phyloP scores from a whole-genome alignment of 2,888 invertebrate species.

The Pherbina coryleti region DNA sequence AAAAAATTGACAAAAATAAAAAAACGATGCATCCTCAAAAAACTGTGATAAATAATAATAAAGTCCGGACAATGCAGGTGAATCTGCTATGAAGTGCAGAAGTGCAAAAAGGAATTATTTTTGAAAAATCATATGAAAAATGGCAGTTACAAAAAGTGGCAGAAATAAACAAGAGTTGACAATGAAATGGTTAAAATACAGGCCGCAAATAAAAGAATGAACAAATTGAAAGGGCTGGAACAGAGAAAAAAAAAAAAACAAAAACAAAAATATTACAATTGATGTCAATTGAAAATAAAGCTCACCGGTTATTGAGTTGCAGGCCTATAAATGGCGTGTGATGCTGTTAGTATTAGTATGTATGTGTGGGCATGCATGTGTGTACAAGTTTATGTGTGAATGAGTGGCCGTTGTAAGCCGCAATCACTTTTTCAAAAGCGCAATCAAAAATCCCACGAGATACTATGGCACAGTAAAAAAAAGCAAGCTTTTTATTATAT shows the following conservation, averaged over 20 bases:
- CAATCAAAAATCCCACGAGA: slow-evolving; percentile 46
- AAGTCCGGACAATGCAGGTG: slow-evolving; percentile 62
- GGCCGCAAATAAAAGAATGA: neutral
- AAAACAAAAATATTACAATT: too few relatives aligned
- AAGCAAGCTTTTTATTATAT: slow-evolving; percentile 18
- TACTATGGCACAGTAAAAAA: slow-evolving; percentile 16
- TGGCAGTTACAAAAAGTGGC: neutral
- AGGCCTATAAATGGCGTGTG: slow-evolving; percentile 26
- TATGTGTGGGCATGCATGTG: neutral
- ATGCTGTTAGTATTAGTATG: neutral
- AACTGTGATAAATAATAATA: slow-evolving; percentile 44
- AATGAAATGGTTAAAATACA: slow-evolving; percentile 14
- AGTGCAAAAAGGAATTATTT: slow-evolving; percentile 27
- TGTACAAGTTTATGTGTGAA: neutral
- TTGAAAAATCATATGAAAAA: slow-evolving; percentile 24
- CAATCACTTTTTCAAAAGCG: slow-evolving; percentile 47
- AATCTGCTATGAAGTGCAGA: slow-evolving; percentile 57
- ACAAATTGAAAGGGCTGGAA: slow-evolving; percentile 24
- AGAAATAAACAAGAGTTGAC: slow-evolving; percentile 25
- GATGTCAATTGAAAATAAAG: slow-evolving; percentile 58
- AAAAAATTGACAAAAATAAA: slow-evolving; percentile 23
- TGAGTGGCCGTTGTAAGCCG: slow-evolving; percentile 33
- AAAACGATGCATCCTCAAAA: neutral
- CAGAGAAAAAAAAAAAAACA: slow-evolving; percentile 14
- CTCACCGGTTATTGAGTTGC: slow-evolving; percentile 58